A percentile compares a stretch with the other conserved stretches of the same genome.
Evolutionary conservation across 2,113 vertebrate species (phyloP).

Genomic region (Heliornis fulica): DNA sequence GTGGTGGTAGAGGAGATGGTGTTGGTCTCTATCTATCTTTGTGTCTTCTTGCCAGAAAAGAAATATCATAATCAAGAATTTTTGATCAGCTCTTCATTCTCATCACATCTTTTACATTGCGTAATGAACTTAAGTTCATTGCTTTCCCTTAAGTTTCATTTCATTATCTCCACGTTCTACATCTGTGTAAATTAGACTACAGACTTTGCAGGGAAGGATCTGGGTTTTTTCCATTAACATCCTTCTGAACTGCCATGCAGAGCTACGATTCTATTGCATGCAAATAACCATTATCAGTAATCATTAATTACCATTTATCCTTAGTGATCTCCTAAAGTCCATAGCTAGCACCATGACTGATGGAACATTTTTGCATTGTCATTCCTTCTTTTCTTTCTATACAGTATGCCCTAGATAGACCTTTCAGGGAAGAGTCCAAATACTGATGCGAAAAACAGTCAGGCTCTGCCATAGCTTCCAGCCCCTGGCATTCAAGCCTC

Average conservation of each 20-base stretch:
- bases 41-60: conserved; percentile 25
- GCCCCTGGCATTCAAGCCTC: background rate
- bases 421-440: background rate
- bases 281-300: background rate
- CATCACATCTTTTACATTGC: background rate
- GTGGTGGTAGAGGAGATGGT: conserved; percentile 25
- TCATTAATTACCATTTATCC: background rate
- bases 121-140: background rate
- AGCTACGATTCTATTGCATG: background rate
- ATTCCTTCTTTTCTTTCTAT: background rate
- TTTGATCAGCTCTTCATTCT: conserved; percentile 38
- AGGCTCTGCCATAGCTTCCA: background rate
- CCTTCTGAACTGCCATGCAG: background rate
- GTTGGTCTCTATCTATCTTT: conserved; percentile 42
- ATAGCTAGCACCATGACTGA: background rate
- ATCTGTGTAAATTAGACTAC: background rate
- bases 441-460: background rate
- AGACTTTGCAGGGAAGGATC: background rate
- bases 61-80: conserved; percentile 9
- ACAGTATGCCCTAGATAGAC: background rate
- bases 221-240: background rate
- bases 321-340: conserved; percentile 5
- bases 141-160: background rate
- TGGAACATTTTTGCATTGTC: background rate
- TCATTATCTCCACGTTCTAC: background rate